Conservation (phyloP, 30 jellyfish, hydroid and myxozoan species). For the Phacellophora camtschatica region DNA sequence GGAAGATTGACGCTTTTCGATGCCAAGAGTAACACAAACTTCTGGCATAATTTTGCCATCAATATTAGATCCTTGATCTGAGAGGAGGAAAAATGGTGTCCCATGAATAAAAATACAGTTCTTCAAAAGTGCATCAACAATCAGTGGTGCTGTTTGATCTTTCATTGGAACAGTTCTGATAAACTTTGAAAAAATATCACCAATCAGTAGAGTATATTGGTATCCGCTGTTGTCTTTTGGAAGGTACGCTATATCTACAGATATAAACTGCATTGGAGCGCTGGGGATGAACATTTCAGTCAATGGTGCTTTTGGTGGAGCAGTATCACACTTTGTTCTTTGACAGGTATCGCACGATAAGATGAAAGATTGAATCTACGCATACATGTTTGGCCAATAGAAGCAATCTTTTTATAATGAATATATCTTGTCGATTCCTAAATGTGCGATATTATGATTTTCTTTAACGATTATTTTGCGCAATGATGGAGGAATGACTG, state of each 20-base stretch:
- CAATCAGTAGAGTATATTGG: constrained; percentile 35
- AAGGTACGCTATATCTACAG: constrained; percentile 45
- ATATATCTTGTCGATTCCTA: constrained; percentile 19
- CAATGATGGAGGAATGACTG: too few relatives aligned
- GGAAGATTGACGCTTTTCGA: constrained; percentile 18
- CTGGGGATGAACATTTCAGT: too few relatives aligned
- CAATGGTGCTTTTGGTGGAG: constrained; percentile 47
- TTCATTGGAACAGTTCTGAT: too few relatives aligned
- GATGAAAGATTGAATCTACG: constrained; percentile 19
- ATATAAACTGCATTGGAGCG: too few relatives aligned
- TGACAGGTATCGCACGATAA: constrained; percentile 36
- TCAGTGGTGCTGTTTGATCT: too few relatives aligned
- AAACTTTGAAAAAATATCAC: too few relatives aligned
- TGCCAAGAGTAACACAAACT: neutral
- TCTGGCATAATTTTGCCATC: neutral
- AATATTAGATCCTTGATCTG: neutral
- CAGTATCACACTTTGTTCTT: constrained; percentile 30
- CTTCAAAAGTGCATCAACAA: constrained; percentile 31
- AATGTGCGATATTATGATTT: too few relatives aligned
- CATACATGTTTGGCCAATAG: constrained; percentile 47
- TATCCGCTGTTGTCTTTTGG: constrained; percentile 29
- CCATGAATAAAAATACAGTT: constrained; percentile 59
- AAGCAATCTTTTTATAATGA: constrained; percentile 41
- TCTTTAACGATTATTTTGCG: too few relatives aligned
- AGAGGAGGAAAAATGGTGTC: constrained; percentile 22